phyloP scores from a whole-genome alignment of 2,888 invertebrate genomes.

The Cephalotes varians region DNA sequence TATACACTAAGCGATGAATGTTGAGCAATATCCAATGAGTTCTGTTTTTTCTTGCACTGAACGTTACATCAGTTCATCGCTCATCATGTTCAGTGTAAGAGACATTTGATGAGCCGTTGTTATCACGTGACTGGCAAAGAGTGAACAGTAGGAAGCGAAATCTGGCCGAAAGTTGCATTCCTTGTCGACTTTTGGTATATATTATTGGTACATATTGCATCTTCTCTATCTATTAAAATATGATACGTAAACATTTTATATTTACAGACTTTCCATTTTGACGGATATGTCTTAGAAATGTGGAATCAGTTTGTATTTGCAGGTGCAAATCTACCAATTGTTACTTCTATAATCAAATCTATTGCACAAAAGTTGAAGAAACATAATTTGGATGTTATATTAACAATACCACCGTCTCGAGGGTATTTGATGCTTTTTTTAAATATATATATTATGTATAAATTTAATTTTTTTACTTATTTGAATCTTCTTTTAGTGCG shows the following conservation, averaged over 20 bases:
- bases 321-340: conserved; percentile 87
- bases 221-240: conserved; percentile 62
- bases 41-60: no score
- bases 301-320: conserved; percentile 93
- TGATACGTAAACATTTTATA: conserved; percentile 89
- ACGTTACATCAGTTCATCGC: no score
- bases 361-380: conserved; percentile 87
- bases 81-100: no score
- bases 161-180: no score
- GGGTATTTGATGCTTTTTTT: conserved; percentile 82
- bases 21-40: no score
- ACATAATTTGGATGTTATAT: conserved; percentile 88
- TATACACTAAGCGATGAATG: no score
- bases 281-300: conserved; percentile 96
- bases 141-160: no score
- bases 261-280: conserved; percentile 92
- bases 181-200: no score
- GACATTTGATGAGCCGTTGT: no score
- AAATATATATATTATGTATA: background rate
- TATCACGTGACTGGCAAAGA: no score
- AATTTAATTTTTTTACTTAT: conserved; percentile 29
- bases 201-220: conserved; percentile 13
- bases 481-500: conserved; percentile 69
- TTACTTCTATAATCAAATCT: conserved; percentile 89
- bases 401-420: conserved; percentile 93